These are phyloP conservation scores for Tupaia tana DNA, from an alignment of 2,113 vertebrate genomes.

Conservation along the genomic window DNA sequence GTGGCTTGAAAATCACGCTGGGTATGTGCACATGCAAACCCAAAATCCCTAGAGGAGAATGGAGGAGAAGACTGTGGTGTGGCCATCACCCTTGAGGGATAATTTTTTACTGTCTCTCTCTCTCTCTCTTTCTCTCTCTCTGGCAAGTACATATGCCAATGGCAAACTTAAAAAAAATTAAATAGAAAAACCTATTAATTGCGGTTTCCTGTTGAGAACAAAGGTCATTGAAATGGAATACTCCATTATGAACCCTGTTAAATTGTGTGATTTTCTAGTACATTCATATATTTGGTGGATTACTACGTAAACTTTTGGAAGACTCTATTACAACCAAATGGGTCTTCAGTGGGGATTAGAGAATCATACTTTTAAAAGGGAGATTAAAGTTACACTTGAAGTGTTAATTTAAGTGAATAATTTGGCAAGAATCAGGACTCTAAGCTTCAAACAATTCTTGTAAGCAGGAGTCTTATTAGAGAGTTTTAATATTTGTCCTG, in stretches of 20 bases:
- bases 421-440: constrained; percentile 35
- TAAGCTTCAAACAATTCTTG: constrained; percentile 27
- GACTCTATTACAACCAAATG: constrained; percentile 52
- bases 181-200: background rate
- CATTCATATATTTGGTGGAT: constrained; percentile 20
- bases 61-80: too few relatives aligned
- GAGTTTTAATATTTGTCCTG: constrained; percentile 47
- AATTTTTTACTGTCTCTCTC: too few relatives aligned
- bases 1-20: too few relatives aligned
- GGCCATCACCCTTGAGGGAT: too few relatives aligned
- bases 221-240: background rate
- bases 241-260: background rate
- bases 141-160: too few relatives aligned
- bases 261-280: constrained; percentile 26
- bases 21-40: too few relatives aligned
- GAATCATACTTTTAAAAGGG: constrained; percentile 50
- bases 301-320: constrained; percentile 42
- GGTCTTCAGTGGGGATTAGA: constrained; percentile 38
- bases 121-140: too few relatives aligned
- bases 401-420: constrained; percentile 30
- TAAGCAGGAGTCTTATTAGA: background rate
- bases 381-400: constrained; percentile 54
- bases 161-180: background rate
- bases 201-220: background rate
- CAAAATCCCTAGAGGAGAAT: too few relatives aligned